Evolutionary conservation across 1,140 invertebrate genomes (phyloP).

Genomic region (Venturia canescens): DNA sequence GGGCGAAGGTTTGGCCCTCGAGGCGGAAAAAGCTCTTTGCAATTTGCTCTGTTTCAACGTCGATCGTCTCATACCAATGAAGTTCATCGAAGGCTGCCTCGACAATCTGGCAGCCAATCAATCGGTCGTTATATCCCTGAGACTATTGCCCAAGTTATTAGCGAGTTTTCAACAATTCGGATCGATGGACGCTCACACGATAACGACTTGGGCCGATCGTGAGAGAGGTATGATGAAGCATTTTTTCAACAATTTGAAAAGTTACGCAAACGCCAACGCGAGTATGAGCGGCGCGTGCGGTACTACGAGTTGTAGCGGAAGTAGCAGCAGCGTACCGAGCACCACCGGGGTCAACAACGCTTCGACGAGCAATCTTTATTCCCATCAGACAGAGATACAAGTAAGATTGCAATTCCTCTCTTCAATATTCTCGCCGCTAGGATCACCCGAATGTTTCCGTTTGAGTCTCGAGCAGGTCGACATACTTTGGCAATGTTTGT

Average conservation of each 20-base stretch:
- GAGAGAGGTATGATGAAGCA: slow-evolving; percentile 94
- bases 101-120: slow-evolving; percentile 92
- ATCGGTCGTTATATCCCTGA: slow-evolving; percentile 92
- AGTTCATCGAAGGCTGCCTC: slow-evolving; percentile 96
- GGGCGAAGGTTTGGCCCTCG: slow-evolving; percentile 90
- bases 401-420: slow-evolving; percentile 94
- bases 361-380: slow-evolving; percentile 80
- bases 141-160: slow-evolving; percentile 92
- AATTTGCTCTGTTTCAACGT: slow-evolving; percentile 93
- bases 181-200: slow-evolving; percentile 88
- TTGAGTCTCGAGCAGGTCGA: slow-evolving; percentile 93
- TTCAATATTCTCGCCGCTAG: slow-evolving; percentile 92
- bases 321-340: slow-evolving; percentile 3
- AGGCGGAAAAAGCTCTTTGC: slow-evolving; percentile 94
- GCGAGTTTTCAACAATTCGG: slow-evolving; percentile 94
- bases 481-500: slow-evolving; percentile 92
- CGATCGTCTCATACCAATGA: slow-evolving; percentile 91
- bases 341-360: slow-evolving; percentile 39
- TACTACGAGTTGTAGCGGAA: slow-evolving; percentile 51
- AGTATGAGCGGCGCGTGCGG: slow-evolving; percentile 42
- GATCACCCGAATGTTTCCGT: slow-evolving; percentile 92
- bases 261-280: slow-evolving; percentile 77
- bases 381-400: slow-evolving; percentile 93
- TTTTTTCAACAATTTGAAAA: slow-evolving; percentile 91
- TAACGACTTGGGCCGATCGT: slow-evolving; percentile 92